Evolutionary conservation across 2,797 vertebrate species (phyloP).

Genomic region (Pristis pectinata): DNA sequence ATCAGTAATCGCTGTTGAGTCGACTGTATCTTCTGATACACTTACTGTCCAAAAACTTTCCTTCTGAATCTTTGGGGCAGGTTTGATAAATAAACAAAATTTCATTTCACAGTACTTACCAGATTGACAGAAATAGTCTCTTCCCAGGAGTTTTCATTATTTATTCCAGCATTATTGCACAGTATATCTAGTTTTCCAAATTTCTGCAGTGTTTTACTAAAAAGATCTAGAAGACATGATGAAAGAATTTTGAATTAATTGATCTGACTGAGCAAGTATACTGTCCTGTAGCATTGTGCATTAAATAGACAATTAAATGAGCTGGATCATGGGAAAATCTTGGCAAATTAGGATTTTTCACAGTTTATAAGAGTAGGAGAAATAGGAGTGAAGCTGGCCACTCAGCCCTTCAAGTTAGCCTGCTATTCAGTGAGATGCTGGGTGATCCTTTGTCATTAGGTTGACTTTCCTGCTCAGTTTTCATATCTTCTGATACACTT

Average conservation of each 20-base stretch:
- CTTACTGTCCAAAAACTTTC: too few relatives aligned
- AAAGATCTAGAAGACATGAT: slow-evolving; percentile 49
- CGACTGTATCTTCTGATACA: too few relatives aligned
- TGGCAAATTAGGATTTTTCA: background rate
- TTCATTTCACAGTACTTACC: slow-evolving; percentile 57
- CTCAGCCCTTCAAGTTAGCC: too few relatives aligned
- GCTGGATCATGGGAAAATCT: background rate
- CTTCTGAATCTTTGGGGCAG: background rate
- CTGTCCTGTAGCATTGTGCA: background rate
- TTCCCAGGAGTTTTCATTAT: slow-evolving; percentile 57
- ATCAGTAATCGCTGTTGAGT: too few relatives aligned
- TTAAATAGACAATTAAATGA: background rate
- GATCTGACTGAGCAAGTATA: background rate
- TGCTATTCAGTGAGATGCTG: too few relatives aligned
- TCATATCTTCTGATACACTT: too few relatives aligned
- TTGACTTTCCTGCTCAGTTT: too few relatives aligned
- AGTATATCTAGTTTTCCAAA: slow-evolving; percentile 59
- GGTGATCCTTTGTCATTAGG: too few relatives aligned
- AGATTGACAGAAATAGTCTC: slow-evolving; percentile 58
- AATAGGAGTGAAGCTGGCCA: too few relatives aligned
- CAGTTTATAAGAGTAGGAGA: background rate
- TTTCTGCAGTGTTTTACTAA: slow-evolving; percentile 49
- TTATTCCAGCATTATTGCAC: slow-evolving; percentile 66
- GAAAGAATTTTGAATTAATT: background rate
- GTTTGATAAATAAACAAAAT: background rate